Conservation (phyloP, 1,140 invertebrate genomes). For the Drosophila sp. region DNA sequence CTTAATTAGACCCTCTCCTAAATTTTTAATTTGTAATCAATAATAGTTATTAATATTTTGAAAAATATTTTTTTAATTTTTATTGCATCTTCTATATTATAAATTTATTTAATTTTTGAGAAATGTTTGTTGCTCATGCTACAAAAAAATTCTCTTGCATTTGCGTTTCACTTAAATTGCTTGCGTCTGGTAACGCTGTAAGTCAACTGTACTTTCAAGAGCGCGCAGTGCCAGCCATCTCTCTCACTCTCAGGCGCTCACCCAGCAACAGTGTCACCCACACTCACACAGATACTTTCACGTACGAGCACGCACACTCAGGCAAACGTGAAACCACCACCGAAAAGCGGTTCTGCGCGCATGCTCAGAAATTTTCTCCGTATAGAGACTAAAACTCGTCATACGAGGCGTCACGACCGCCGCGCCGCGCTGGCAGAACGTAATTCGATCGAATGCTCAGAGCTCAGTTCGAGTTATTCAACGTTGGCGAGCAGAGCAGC, state of each 20-base stretch:
- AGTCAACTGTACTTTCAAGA: conserved; percentile 79
- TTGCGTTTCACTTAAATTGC: conserved; percentile 56
- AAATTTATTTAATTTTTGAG: conserved; percentile 1
- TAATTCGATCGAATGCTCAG: conserved; percentile 83
- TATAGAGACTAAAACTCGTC: conserved; percentile 75
- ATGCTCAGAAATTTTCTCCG: conserved; percentile 77
- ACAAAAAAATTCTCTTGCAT: conserved; percentile 56
- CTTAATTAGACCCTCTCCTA: neutral
- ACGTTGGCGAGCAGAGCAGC: conserved; percentile 81
- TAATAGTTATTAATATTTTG: neutral
- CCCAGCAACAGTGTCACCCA: conserved; percentile 53
- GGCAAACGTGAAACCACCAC: conserved; percentile 45
- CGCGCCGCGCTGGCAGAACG: conserved; percentile 71
- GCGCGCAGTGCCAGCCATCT: conserved; percentile 65
- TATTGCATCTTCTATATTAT: neutral
- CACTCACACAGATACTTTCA: conserved; percentile 21
- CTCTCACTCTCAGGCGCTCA: conserved; percentile 59
- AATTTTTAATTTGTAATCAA: neutral
- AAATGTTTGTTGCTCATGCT: neutral
- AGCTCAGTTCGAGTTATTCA: conserved; percentile 82
- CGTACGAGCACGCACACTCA: conserved; percentile 14
- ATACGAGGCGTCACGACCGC: conserved; percentile 44
- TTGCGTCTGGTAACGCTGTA: conserved; percentile 68
- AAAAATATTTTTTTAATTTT: neutral
- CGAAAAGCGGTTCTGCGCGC: conserved; percentile 58